phyloP scores from a whole-genome alignment of 1,140 invertebrate genomes.

The Agrilus planipennis region DNA sequence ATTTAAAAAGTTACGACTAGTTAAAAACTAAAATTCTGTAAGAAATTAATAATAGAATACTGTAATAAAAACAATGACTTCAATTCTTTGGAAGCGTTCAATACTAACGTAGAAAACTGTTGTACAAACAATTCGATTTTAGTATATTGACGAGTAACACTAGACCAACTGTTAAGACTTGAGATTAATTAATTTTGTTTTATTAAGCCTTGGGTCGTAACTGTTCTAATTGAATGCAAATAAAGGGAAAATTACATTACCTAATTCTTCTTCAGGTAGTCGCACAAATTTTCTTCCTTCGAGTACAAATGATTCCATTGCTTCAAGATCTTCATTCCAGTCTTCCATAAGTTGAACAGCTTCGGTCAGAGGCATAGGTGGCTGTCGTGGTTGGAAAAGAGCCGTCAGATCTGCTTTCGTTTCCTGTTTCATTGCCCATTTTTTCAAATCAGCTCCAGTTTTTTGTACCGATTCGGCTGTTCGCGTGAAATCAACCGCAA shows the following conservation, averaged over 20 bases:
- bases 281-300: slow-evolving; percentile 95
- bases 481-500: slow-evolving; percentile 97
- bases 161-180: no score
- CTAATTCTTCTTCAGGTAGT: slow-evolving; percentile 88
- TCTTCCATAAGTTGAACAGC: slow-evolving; percentile 84
- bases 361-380: slow-evolving; percentile 72
- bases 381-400: slow-evolving; percentile 89
- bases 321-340: slow-evolving; percentile 93
- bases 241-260: no score
- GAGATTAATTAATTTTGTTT: no score
- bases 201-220: no score
- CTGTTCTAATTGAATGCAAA: slow-evolving; percentile 2
- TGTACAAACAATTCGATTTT: no score
- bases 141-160: no score
- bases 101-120: no score
- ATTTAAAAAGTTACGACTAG: no score
- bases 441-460: slow-evolving; percentile 90
- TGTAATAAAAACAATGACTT: no score
- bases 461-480: slow-evolving; percentile 94
- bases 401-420: slow-evolving; percentile 88
- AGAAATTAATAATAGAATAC: no score
- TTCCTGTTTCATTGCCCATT: slow-evolving; percentile 85
- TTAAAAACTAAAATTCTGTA: no score
- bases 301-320: slow-evolving; percentile 96
- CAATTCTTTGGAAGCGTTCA: no score